Percentiles rank a stretch among this genome's conserved stretches.
phyloP scores from a whole-genome alignment of 2,797 vertebrate genomes.

The Poeciliopsis infans region DNA sequence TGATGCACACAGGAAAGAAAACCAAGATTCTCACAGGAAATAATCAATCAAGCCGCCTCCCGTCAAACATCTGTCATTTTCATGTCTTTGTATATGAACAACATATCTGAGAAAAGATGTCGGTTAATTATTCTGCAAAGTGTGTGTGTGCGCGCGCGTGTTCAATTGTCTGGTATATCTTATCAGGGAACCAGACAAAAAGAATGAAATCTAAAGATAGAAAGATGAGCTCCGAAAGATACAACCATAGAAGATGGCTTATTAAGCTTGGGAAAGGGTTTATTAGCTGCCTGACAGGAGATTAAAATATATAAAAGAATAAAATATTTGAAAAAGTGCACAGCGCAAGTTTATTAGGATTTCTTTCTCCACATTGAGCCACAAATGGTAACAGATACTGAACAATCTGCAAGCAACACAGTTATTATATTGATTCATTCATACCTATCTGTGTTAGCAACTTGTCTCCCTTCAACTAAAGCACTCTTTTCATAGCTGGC shows the following conservation, averaged over 20 bases:
- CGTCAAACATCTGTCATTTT: conserved; percentile 46
- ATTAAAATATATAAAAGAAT: conserved; percentile 10
- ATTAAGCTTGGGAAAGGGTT: conserved; percentile 19
- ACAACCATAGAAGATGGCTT: conserved; percentile 22
- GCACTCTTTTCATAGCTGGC: background rate
- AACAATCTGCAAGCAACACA: background rate
- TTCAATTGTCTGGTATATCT: conserved; percentile 15
- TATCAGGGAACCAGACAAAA: conserved; percentile 10
- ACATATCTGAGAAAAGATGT: conserved; percentile 23
- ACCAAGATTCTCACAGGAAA: conserved; percentile 49
- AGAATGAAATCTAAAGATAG: conserved; percentile 29
- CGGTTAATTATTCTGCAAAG: conserved; percentile 29
- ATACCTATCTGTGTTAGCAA: background rate
- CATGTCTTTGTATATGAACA: conserved; percentile 30
- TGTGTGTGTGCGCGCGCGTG: conserved; percentile 14
- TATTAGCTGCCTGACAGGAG: conserved; percentile 39
- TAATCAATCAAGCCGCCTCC: conserved; percentile 52
- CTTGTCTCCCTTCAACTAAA: background rate
- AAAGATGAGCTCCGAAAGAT: conserved; percentile 33
- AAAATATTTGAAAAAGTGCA: background rate
- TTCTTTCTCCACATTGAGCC: background rate
- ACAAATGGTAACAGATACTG: background rate
- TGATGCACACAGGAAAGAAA: conserved; percentile 32
- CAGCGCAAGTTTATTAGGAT: background rate
- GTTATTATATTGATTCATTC: background rate